phyloP scores from a whole-genome alignment of 2,888 invertebrate species.

The Stratiomys singularior region DNA sequence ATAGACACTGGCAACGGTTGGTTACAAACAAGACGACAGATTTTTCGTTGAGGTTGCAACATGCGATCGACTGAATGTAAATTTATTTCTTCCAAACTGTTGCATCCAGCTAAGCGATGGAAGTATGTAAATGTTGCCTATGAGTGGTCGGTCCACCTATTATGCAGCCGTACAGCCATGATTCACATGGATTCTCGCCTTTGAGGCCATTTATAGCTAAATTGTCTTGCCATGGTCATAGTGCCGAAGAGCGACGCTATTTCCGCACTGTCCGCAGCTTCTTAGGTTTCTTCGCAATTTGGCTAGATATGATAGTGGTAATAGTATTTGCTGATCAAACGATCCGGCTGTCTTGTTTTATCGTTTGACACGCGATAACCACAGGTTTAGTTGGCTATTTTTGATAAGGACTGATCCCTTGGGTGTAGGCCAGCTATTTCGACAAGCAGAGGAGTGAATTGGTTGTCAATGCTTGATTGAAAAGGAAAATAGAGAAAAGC shows the following conservation, averaged over 20 bases:
- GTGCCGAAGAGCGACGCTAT: not conserved
- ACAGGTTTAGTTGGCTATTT: constrained; percentile 39
- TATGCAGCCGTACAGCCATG: constrained; percentile 1
- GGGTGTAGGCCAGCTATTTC: no score
- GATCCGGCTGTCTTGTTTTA: constrained; percentile 31
- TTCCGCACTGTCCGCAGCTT: constrained; percentile 15
- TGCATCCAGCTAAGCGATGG: not conserved
- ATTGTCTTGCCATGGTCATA: not conserved
- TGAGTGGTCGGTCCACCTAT: constrained; percentile 26
- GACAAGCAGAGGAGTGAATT: no score
- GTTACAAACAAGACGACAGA: not conserved
- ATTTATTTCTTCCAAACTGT: constrained; percentile 28
- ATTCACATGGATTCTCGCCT: constrained; percentile 40
- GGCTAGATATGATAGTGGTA: constrained; percentile 33
- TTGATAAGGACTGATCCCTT: not conserved
- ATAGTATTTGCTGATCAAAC: constrained; percentile 37
- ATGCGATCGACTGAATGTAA: constrained; percentile 39
- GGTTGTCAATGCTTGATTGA: no score
- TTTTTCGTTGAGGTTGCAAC: constrained; percentile 13
- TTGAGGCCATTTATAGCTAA: constrained; percentile 37
- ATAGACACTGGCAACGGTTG: not conserved
- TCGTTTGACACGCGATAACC: constrained; percentile 41
- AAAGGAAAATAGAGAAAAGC: no score
- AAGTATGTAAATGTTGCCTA: constrained; percentile 16
- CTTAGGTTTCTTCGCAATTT: not conserved